phyloP scores from a whole-genome alignment of 2,888 invertebrate genomes.

The Clivina fossor region DNA sequence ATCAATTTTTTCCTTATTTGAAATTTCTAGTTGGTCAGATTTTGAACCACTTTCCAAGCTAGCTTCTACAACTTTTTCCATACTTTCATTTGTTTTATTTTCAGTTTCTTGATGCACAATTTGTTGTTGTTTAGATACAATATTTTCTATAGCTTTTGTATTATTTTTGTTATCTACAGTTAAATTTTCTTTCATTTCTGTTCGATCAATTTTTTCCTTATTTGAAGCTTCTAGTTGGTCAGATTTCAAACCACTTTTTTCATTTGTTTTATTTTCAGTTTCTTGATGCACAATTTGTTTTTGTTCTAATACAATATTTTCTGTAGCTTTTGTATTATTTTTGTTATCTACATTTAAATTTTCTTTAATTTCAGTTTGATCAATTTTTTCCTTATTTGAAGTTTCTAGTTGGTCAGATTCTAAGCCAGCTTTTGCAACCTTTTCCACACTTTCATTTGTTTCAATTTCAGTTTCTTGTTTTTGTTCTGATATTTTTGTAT shows the following conservation, averaged over 20 bases:
- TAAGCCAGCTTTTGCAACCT: not conserved
- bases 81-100: not conserved
- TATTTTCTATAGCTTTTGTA: not conserved
- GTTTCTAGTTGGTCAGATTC: not conserved
- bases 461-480: not conserved
- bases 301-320: too few species aligned
- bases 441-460: not conserved
- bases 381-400: not conserved
- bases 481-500: too few species aligned
- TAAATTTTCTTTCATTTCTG: slow-evolving; percentile 9
- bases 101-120: not conserved
- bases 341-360: not conserved
- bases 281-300: not conserved
- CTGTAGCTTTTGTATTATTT: not conserved
- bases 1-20: not conserved
- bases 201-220: not conserved
- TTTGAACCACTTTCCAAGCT: not conserved
- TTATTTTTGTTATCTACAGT: not conserved
- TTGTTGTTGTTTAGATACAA: slow-evolving; percentile 3
- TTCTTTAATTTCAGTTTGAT: not conserved
- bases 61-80: not conserved
- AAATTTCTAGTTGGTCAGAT: not conserved
- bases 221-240: not conserved
- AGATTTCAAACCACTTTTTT: not conserved
- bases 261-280: not conserved